Evolutionary conservation across 2,113 vertebrate species (phyloP).

Genomic region (Plotosus lineatus): DNA sequence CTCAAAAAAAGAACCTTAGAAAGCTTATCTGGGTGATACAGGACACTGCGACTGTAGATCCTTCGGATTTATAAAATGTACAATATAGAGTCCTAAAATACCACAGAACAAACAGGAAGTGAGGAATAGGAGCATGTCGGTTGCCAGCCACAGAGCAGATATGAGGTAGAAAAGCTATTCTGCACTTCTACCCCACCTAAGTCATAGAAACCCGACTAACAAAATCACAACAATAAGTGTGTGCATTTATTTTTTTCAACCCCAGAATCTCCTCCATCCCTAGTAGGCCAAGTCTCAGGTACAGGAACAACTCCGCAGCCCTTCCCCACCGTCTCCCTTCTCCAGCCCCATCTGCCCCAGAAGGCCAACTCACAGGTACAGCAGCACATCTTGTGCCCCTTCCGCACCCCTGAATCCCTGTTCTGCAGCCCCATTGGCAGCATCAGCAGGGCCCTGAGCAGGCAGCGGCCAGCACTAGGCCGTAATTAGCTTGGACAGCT

Average conservation of each 20-base stretch:
- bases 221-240: no score
- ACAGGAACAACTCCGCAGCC: background rate
- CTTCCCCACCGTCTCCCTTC: constrained; percentile 24
- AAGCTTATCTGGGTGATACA: no score
- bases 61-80: no score
- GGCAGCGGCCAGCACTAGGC: constrained; percentile 92
- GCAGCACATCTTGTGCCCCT: constrained; percentile 9
- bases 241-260: background rate
- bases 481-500: constrained; percentile 99
- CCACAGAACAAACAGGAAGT: background rate
- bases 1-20: no score
- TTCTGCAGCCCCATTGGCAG: constrained; percentile 58
- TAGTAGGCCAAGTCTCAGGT: background rate
- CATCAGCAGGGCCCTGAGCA: constrained; percentile 85
- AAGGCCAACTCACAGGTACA: constrained; percentile 25
- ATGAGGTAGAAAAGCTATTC: background rate
- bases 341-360: constrained; percentile 1
- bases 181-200: background rate
- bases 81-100: background rate
- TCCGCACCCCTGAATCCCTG: constrained; percentile 47
- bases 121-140: background rate
- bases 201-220: no score
- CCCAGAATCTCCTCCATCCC: background rate
- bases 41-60: background rate
- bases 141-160: no score